These are phyloP conservation scores for Passer domesticus DNA, from an alignment of 2,113 vertebrate species.

Conservation along the genomic window DNA sequence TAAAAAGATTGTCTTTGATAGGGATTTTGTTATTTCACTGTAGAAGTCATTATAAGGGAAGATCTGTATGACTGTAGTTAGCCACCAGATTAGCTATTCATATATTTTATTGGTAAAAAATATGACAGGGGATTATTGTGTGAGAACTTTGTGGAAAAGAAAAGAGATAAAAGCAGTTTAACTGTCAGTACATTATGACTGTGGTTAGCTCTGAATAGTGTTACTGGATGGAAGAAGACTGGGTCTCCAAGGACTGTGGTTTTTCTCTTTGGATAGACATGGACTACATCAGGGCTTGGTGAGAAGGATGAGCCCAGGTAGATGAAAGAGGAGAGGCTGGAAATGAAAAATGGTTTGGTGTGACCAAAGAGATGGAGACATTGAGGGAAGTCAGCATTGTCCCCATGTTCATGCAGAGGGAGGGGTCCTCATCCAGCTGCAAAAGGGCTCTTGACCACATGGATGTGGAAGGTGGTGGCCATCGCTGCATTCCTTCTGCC, in stretches of 20 bases:
- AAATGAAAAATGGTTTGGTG: not conserved
- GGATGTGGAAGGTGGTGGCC: not conserved
- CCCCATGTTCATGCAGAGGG: not conserved
- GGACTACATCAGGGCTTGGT: fast-evolving
- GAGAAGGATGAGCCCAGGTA: not conserved
- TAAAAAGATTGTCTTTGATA: slow-evolving; percentile 36
- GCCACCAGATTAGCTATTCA: slow-evolving; percentile 45
- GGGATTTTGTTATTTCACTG: slow-evolving; percentile 27
- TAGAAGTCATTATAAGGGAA: slow-evolving; percentile 32
- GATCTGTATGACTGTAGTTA: slow-evolving; percentile 3
- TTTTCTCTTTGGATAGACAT: not conserved
- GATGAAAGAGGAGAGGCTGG: not conserved
- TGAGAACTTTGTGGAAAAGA: slow-evolving; percentile 55
- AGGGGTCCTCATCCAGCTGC: not conserved
- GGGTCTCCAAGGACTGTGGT: not conserved
- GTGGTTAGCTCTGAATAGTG: slow-evolving; percentile 46
- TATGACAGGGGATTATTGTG: slow-evolving; percentile 53
- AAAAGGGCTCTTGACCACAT: not conserved
- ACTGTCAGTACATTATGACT: slow-evolving; percentile 50
- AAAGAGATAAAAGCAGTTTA: slow-evolving; percentile 67
- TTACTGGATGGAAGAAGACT: slow-evolving; percentile 3
- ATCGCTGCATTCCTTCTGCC: not conserved
- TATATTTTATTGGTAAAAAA: slow-evolving; percentile 60
- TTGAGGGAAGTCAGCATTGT: not conserved
- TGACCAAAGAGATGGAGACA: not conserved